Evolutionary conservation across 2,113 vertebrate species (phyloP).

Genomic region (Mormyrus lacerda): DNA sequence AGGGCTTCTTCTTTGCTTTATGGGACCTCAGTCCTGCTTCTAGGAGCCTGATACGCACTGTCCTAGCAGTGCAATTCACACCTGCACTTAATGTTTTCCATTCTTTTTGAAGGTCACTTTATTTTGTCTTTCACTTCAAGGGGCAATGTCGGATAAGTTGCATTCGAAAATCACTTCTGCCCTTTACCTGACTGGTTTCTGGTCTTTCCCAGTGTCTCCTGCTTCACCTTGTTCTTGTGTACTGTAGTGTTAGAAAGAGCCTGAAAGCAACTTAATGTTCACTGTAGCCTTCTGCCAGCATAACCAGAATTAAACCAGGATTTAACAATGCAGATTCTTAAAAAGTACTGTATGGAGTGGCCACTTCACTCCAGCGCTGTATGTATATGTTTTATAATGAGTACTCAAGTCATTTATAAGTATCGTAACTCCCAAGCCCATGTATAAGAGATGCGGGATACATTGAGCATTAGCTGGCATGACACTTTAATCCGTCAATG

Average conservation of each 20-base stretch:
- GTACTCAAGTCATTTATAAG: not conserved
- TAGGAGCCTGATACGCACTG: not conserved
- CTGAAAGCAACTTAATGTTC: not conserved
- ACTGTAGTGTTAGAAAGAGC: not conserved
- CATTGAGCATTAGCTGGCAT: not conserved
- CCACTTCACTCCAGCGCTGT: not conserved
- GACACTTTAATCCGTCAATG: not conserved
- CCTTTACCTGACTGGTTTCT: not conserved
- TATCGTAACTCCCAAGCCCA: not conserved
- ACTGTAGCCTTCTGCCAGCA: not conserved
- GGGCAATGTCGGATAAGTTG: not conserved
- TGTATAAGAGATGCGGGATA: not conserved
- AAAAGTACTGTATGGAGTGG: not conserved
- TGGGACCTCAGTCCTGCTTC: not conserved
- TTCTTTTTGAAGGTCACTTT: not conserved
- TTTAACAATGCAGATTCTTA: not conserved
- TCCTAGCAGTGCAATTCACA: not conserved
- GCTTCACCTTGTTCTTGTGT: not conserved
- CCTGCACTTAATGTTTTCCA: not conserved
- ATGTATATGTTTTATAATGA: not conserved
- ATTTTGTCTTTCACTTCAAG: not conserved
- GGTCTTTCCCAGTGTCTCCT: not conserved
- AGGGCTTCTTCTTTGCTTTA: not conserved
- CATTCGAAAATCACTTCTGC: not conserved
- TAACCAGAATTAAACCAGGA: not conserved